These are phyloP conservation scores for Sphaerophoria taeniata DNA, from an alignment of 2,888 invertebrate species.

Conservation along the genomic window DNA sequence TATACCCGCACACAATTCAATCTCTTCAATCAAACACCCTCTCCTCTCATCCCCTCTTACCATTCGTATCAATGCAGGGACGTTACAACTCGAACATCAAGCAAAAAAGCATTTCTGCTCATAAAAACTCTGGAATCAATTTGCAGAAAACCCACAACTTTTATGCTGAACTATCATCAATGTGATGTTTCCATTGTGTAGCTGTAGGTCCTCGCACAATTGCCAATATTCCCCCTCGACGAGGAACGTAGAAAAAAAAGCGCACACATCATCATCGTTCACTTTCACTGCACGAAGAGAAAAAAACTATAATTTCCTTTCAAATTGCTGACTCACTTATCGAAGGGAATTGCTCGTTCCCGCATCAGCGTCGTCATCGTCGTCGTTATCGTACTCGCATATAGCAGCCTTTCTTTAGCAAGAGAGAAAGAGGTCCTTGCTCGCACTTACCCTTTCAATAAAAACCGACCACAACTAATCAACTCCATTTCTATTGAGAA, in stretches of 20 bases:
- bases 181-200: conserved; percentile 38
- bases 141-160: conserved; percentile 65
- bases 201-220: background rate
- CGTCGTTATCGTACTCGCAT: conserved; percentile 16
- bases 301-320: conserved; percentile 71
- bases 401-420: conserved; percentile 27
- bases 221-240: background rate
- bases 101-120: conserved; percentile 12
- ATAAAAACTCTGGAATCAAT: conserved; percentile 61
- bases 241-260: background rate
- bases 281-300: conserved; percentile 55
- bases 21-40: background rate
- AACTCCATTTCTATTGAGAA: conserved; percentile 63
- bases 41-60: background rate
- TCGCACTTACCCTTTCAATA: conserved; percentile 19
- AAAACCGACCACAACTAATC: conserved; percentile 66
- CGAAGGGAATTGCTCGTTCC: conserved; percentile 12
- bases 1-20: conserved; percentile 36
- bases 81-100: too few species aligned
- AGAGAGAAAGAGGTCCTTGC: background rate
- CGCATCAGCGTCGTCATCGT: background rate
- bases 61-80: background rate
- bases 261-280: conserved; percentile 55
- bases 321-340: conserved; percentile 71
- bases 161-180: conserved; percentile 66